These are phyloP conservation scores for Monopis laevigella DNA, from an alignment of 2,888 invertebrate species.

Conservation along the genomic window DNA sequence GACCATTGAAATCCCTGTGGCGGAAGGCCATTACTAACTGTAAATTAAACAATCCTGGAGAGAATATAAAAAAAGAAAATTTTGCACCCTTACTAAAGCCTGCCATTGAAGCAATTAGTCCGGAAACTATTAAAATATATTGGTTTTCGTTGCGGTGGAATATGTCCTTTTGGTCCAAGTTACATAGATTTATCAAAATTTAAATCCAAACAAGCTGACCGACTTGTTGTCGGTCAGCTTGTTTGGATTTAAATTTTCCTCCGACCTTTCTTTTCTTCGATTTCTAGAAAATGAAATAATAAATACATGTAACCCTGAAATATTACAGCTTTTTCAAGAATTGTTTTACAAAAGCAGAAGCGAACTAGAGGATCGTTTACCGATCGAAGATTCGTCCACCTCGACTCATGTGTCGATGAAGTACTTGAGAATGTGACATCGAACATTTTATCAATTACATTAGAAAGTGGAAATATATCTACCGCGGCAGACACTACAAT, in stretches of 20 bases:
- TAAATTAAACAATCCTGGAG: constrained; percentile 19
- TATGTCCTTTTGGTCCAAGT: constrained; percentile 23
- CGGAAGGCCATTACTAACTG: constrained; percentile 19
- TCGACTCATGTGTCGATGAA: background rate
- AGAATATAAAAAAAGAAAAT: constrained; percentile 20
- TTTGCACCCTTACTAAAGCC: constrained; percentile 21
- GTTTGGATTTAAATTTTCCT: no score
- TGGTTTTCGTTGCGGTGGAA: constrained; percentile 22
- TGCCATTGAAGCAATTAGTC: constrained; percentile 15
- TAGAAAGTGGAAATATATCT: background rate
- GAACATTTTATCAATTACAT: background rate
- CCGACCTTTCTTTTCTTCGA: constrained; percentile 17
- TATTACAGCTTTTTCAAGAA: constrained; percentile 20
- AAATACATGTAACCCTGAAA: constrained; percentile 17
- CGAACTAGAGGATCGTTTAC: constrained; percentile 15
- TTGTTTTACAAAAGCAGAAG: constrained; percentile 19
- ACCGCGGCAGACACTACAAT: background rate
- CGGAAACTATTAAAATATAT: constrained; percentile 19
- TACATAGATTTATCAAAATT: constrained; percentile 22
- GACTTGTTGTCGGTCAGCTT: no score
- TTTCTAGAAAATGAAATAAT: constrained; percentile 21
- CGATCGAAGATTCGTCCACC: no score
- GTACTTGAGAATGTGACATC: background rate
- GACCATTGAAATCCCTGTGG: constrained; percentile 22
- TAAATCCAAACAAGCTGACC: constrained; percentile 16